Evolutionary conservation across 2,888 invertebrate genomes (phyloP).

Genomic region (Drosophila percnosoma): DNA sequence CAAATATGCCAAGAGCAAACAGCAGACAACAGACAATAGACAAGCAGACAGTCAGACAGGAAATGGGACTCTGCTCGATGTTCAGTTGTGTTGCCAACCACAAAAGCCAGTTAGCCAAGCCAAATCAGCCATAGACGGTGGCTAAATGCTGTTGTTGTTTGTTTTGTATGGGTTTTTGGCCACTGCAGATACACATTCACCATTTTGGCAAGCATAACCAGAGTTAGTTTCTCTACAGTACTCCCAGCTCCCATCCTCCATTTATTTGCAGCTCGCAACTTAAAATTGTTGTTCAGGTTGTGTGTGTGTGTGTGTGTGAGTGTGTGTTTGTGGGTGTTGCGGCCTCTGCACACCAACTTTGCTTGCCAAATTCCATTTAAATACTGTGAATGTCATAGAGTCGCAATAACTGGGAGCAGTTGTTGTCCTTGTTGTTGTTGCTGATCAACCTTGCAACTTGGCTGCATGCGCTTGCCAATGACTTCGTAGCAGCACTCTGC

Average conservation of each 20-base stretch:
- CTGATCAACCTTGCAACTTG: conserved; percentile 71
- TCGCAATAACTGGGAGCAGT: conserved; percentile 30
- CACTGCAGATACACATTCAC: conserved; percentile 74
- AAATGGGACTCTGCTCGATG: conserved; percentile 31
- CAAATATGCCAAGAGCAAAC: conserved; percentile 64
- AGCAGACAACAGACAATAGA: conserved; percentile 22
- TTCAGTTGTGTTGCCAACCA: conserved; percentile 42
- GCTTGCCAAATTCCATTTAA: conserved; percentile 76
- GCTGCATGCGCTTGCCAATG: conserved; percentile 54
- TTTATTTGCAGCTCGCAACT: conserved; percentile 29
- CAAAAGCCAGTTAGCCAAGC: conserved; percentile 61
- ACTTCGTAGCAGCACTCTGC: conserved; percentile 46
- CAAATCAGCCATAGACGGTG: conserved; percentile 56
- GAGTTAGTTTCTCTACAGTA: background rate
- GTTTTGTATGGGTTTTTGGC: conserved; percentile 55
- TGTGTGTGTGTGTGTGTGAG: conserved; percentile 29
- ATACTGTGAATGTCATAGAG: conserved; percentile 59
- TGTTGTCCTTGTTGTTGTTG: conserved; percentile 40
- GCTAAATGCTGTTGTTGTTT: conserved; percentile 31
- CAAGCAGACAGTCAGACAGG: conserved; percentile 18
- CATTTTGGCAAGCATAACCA: conserved; percentile 68
- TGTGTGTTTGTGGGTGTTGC: conserved; percentile 42
- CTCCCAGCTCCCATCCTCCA: background rate
- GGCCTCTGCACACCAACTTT: conserved; percentile 47
- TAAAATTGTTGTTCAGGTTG: conserved; percentile 46